Base-by-base conservation (phyloP, 2,113 vertebrate genomes). In the Tretioscincus oriximinensis region DNA sequence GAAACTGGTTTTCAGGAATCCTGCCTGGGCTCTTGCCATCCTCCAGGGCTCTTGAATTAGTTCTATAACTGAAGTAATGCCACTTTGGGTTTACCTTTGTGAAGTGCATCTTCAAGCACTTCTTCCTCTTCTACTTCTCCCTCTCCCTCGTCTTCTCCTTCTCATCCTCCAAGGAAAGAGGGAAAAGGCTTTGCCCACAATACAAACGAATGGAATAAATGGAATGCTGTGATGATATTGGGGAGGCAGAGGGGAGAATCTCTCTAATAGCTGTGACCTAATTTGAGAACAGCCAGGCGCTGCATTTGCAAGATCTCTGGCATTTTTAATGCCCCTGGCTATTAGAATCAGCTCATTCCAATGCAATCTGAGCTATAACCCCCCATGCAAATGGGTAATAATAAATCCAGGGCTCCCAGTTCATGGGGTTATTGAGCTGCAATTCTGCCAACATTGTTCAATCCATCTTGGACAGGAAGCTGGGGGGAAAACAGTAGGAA, bases 401-500 rank as follows among this genome's bases (percentile, higher is more conserved):
- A n/a, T 82, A 76, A 73, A 80, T 58, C 31, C 20, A 45, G 45
- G 84, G 84, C 77, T 0, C 26, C 7, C 26, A 72, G 31, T 18
- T 63, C 65, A 61, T 58, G 41, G 41, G 21, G 81, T n/a, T 3
- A 11, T 71, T 1, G 70, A 76, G 64, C 49, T 5, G 58, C 81
- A 28, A 41, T 58, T 49, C 73, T 54, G 86, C 71, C 72, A 85
- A 79, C 1, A 78, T 26, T 2, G 49, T 77, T 83, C 5, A n/a
- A 5, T 41, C 24, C 76, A 51, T 78, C 65, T 63, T 6, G 70
- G 70, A 80, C 78, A 80, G 0, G 1, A 66, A n/a, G n/a, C 70
- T 35, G 51, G 66, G 51, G 66, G 78, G 69, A 70, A 80, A 82
- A 82, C 18, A 83, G 35, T 76, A 85, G 83, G 72, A 81, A 61